These are phyloP conservation scores for Ormyrus thymus DNA, from an alignment of 2,888 invertebrate genomes.

Conservation along the genomic window DNA sequence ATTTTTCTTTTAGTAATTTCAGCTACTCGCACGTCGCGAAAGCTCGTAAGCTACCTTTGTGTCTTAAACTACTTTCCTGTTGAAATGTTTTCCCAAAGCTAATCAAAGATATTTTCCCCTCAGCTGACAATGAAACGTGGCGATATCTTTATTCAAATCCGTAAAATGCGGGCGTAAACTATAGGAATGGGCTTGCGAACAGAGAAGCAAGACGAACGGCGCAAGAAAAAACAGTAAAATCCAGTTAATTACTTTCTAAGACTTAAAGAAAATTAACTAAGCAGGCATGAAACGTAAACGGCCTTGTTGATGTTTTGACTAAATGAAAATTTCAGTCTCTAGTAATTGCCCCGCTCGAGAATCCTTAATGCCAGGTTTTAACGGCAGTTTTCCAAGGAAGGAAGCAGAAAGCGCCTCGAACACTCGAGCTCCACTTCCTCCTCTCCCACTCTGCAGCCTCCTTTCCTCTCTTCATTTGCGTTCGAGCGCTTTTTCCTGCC, in stretches of 20 bases:
- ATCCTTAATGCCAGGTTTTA: slow-evolving; percentile 23
- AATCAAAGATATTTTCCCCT: too few relatives aligned
- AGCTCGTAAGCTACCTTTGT: too few relatives aligned
- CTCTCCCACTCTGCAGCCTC: neutral
- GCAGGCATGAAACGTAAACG: slow-evolving; percentile 11
- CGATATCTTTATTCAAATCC: too few relatives aligned
- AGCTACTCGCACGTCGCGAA: too few relatives aligned
- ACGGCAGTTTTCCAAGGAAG: slow-evolving; percentile 7
- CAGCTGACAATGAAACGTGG: too few relatives aligned
- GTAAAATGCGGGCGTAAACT: neutral
- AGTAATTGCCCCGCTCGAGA: neutral
- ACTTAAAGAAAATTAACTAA: slow-evolving; percentile 20
- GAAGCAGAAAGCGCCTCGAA: slow-evolving; percentile 3
- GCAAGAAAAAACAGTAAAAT: slow-evolving; percentile 8
- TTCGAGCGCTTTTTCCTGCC: slow-evolving; percentile 46
- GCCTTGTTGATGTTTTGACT: slow-evolving; percentile 17
- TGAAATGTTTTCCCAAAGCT: too few relatives aligned
- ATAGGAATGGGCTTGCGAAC: neutral
- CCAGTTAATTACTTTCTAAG: slow-evolving; percentile 21
- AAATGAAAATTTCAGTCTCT: slow-evolving; percentile 28
- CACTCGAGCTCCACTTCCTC: slow-evolving; percentile 5
- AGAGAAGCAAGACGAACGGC: neutral
- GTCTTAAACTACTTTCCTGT: too few relatives aligned
- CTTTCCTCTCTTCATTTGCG: neutral
- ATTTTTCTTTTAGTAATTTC: too few relatives aligned